Conservation (phyloP, 1,140 invertebrate genomes). For the Ips nitidus region DNA sequence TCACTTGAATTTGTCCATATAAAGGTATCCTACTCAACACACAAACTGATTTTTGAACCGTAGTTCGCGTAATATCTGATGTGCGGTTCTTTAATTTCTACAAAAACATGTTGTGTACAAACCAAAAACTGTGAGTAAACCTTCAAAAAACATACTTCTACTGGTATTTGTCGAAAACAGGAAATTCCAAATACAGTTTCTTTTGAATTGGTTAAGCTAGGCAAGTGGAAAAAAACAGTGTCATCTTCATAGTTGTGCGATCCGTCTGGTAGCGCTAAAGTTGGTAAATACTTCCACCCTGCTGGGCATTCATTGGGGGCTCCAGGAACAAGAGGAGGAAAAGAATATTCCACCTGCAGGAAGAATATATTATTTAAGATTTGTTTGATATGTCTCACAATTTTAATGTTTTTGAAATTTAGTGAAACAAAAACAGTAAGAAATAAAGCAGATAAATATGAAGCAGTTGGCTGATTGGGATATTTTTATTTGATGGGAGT, state of each 20-base stretch:
- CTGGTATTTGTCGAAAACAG: conserved; percentile 96
- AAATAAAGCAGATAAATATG: too few relatives aligned
- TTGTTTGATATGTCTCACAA: neutral
- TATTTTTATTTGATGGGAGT: too few relatives aligned
- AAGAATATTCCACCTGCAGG: conserved; percentile 93
- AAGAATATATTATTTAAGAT: neutral
- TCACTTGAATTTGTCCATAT: conserved; percentile 91
- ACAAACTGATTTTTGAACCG: conserved; percentile 92
- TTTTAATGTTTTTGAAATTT: neutral
- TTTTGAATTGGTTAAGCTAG: conserved; percentile 78
- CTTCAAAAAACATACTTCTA: conserved; percentile 67
- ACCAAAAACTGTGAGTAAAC: neutral
- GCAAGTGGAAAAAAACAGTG: conserved; percentile 95
- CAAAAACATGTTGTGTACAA: conserved; percentile 43
- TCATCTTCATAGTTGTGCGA: conserved; percentile 97
- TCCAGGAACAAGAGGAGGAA: conserved; percentile 82
- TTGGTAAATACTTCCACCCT: conserved; percentile 94
- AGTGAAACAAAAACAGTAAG: too few relatives aligned
- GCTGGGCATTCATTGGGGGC: conserved; percentile 81
- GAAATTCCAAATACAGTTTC: conserved; percentile 94
- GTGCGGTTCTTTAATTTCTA: conserved; percentile 90
- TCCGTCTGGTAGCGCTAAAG: conserved; percentile 93
- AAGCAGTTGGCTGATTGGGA: too few relatives aligned
- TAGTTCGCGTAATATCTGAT: conserved; percentile 96
- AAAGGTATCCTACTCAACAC: conserved; percentile 86